Base-by-base conservation (phyloP, 2,797 vertebrate species). In the Pseudochirops corinnae region DNA sequence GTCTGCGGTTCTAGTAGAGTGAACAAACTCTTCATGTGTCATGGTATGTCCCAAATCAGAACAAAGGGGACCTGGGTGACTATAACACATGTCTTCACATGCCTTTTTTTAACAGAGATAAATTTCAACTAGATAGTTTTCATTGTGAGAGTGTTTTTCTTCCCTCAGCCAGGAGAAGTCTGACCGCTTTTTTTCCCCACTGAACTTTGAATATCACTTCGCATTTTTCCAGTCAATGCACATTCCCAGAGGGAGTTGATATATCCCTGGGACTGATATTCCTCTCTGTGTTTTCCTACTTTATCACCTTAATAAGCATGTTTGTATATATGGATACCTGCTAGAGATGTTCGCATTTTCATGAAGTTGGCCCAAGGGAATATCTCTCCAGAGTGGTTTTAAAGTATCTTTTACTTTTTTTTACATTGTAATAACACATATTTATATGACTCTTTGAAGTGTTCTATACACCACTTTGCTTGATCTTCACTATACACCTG, bases 341-440 rank as follows among this genome's bases (percentile, higher is more conserved):
- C 82, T 18, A 60, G 94, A 92, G 74, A 29, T 57, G 10, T 6
- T 0, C 57, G 91, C 53, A 0, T 94, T 95, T 96, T 46, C 93
- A 91, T 96, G 97, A 93, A 93, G 90, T 90, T 82, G 90, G 18
- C 95, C 91, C 53, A 46, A 67, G 97, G 93, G 96, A 95, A 18
- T 0, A 29, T 12, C 13, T 96, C 97, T 94, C 93, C 0, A 82
- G 97, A 95, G 29, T 52, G 90, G 5, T 55, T 55, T 91, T 87
- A 87, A 87, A 50, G 39, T 24, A 87, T 50, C 74, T 87, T 87
- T 87, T 87, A 87, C n/a, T n/a, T n/a, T n/a, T n/a, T n/a, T n/a
- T 46, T 46, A 82, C 67, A 82, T 50, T 87, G 39, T 50, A 50
- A 28, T 50, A 28, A 9, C 24, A 50, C 26, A 4, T 50, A 87